Evolutionary conservation across 2,888 invertebrate species (phyloP).

Genomic region (Drosophila algonquin): DNA sequence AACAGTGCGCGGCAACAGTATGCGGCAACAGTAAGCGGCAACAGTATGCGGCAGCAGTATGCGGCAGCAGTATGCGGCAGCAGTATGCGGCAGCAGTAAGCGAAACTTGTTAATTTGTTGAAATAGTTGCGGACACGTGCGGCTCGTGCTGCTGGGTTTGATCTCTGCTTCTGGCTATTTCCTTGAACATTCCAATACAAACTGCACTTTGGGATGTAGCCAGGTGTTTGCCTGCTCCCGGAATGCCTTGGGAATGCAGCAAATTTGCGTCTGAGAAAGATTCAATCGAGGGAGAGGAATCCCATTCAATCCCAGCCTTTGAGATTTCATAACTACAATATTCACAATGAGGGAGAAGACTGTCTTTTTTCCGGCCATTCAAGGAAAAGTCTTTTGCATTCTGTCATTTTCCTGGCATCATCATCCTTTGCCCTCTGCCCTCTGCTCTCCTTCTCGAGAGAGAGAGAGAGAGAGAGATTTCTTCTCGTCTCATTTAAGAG

Average conservation of each 20-base stretch:
- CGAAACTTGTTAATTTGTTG: constrained; percentile 36
- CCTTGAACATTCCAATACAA: not conserved
- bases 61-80: not conserved
- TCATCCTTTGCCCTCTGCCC: not conserved
- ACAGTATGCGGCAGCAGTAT: constrained; percentile 12
- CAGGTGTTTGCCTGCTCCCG: too few relatives aligned
- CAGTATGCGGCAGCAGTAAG: not conserved
- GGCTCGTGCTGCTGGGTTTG: constrained; percentile 6
- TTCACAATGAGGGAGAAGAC: constrained; percentile 28
- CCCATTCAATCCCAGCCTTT: constrained; percentile 22
- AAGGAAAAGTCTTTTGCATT: constrained; percentile 4
- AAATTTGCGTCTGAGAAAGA: constrained; percentile 10
- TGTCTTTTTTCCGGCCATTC: not conserved
- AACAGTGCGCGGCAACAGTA: constrained; percentile 17
- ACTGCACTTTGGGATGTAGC: not conserved
- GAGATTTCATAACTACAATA: constrained; percentile 31
- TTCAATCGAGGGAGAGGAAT: not conserved
- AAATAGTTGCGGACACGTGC: constrained; percentile 32
- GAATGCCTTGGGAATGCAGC: too few relatives aligned
- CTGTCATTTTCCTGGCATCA: not conserved
- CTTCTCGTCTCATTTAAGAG: constrained; percentile 16
- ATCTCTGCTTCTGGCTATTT: not conserved
- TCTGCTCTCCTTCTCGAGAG: not conserved
- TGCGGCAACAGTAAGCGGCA: constrained; percentile 14
- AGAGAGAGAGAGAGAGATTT: not conserved